Evolutionary conservation across 92 coral and sea anemone species (phyloP).

Genomic region (Phenganax subtilis): DNA sequence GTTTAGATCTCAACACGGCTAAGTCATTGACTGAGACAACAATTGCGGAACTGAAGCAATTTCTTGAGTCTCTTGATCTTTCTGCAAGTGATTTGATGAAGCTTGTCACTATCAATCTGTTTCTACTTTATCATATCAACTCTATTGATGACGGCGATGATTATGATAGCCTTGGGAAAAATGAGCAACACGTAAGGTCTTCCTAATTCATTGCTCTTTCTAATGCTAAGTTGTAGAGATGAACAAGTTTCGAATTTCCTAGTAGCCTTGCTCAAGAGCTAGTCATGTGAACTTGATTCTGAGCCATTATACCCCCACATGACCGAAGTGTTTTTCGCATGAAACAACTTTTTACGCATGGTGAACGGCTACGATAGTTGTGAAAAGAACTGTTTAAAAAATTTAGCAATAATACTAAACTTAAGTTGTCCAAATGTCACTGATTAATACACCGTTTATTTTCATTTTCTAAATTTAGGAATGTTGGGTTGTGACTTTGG

Average conservation of each 20-base stretch:
- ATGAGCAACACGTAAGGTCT: constrained; percentile 63
- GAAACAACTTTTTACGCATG: no score
- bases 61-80: constrained; percentile 48
- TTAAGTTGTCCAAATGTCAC: neutral
- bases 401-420: no score
- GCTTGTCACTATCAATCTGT: constrained; percentile 64
- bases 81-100: constrained; percentile 53
- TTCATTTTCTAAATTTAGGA: constrained; percentile 43
- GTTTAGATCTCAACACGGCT: constrained; percentile 70
- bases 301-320: no score
- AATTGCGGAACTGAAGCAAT: constrained; percentile 57
- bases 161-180: constrained; percentile 89
- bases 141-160: constrained; percentile 86
- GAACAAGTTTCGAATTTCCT: no score
- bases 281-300: no score
- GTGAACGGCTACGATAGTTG: no score
- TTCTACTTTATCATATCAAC: constrained; percentile 70
- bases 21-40: constrained; percentile 60
- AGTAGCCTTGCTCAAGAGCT: no score
- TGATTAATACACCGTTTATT: neutral
- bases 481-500: constrained; percentile 69
- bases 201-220: no score
- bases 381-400: no score
- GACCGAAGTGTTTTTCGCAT: no score
- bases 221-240: no score